Base-by-base conservation (phyloP, 2,888 invertebrate genomes). In the Labia minor region DNA sequence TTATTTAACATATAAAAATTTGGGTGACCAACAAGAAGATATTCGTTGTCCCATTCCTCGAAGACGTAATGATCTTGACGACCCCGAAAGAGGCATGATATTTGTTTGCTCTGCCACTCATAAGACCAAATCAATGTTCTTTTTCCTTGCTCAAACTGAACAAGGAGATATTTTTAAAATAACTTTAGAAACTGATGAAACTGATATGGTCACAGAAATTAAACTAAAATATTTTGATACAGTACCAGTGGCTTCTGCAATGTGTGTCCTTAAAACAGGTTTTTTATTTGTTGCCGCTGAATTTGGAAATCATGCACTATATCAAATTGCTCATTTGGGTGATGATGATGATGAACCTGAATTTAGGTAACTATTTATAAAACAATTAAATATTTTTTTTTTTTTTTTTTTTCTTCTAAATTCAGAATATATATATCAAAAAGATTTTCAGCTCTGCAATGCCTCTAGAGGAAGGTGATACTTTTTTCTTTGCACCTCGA, bases 201-300 rank as follows among this genome's bases (percentile, higher is more conserved):
- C n/a, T 6, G 98, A 98, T 75, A 92, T 98, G 82, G 98, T 96
- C 6, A 97, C 96, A 0, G 98, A 99, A 81, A 97, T 99, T 70
- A 95, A 96, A 74, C 80, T 99, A 11, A 99, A 99, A 76, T 99
- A 99, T 79, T 99, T 99, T 79, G 99, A 99, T 76, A 99, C 99
- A 0, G 96, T 98, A 1, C 97, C 99, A 8, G 95, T 97, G 1
- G 95, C 99, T 0, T 85, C 92, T 19, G 87, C 96, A 0, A 92
- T 99, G 92, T 97, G 97, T 80, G 98, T 99, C 21, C 80, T 99
- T 69, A 98, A 98, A 78, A 98, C 98, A 67, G 99, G 99, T 1
- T 99, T 99, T 77, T 80, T 99, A 18, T 99, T 99, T 81, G 92
- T 98, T 10, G 98, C 98, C 1, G 91, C 94, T 21, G 99, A 99